A percentile compares a stretch with the other conserved stretches of the same genome.
These are phyloP conservation scores for Notolepis coatsorum DNA, from an alignment of 2,797 vertebrate genomes.

Conservation along the genomic window DNA sequence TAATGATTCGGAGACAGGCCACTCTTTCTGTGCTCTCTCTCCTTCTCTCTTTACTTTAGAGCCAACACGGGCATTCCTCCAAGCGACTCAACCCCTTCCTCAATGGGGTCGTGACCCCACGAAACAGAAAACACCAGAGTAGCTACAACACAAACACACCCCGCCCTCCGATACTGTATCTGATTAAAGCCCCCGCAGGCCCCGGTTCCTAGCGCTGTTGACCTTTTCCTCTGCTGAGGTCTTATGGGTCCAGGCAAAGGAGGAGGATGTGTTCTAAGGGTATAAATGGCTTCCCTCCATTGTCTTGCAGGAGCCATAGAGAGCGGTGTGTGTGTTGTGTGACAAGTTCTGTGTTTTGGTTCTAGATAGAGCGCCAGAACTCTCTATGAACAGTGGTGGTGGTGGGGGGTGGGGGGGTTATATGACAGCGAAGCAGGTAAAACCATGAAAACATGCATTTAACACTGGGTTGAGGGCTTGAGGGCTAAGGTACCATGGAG, in stretches of 20 bases:
- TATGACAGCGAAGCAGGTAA: no score
- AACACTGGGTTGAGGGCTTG: no score
- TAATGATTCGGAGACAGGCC: constrained; percentile 25
- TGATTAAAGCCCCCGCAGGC: constrained; percentile 41
- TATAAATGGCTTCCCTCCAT: constrained; percentile 62
- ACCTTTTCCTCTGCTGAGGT: constrained; percentile 11
- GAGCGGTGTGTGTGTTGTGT: background rate
- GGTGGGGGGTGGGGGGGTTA: no score
- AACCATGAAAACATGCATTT: no score
- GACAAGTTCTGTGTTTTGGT: constrained; percentile 24
- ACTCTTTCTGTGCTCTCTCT: background rate
- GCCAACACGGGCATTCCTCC: constrained; percentile 42
- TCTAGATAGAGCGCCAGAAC: constrained; percentile 10
- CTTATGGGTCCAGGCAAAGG: constrained; percentile 8
- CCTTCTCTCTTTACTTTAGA: background rate
- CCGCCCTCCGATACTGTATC: constrained; percentile 19
- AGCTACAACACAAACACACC: constrained; percentile 2
- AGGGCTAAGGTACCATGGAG: no score
- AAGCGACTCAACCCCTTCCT: constrained; percentile 10
- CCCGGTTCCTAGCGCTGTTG: background rate
- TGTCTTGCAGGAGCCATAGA: constrained; percentile 44
- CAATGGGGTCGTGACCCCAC: constrained; percentile 35
- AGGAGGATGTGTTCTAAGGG: constrained; percentile 44
- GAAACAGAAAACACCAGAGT: constrained; percentile 31
- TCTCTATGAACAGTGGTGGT: no score